Evolutionary conservation across 1,140 invertebrate genomes (phyloP), one percentile per base, ranked within the genome.

Genomic region (Ptiloglossa arizonensis): DNA sequence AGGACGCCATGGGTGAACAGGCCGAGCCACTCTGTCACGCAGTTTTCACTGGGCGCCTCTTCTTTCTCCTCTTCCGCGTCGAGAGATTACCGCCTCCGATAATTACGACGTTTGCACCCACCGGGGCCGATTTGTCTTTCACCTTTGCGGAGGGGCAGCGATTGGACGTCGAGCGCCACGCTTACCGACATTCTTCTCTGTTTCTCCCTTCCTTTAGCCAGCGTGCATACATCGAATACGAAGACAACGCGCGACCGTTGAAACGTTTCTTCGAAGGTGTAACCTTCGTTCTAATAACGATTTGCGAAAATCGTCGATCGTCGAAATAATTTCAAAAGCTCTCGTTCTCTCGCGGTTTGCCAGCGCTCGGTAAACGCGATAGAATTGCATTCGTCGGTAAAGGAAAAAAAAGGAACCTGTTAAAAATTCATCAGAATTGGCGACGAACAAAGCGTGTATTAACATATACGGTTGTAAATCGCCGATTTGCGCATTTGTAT

Each of bases 61-160:
- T 86, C 82, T 82, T 82, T 70, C 54, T 75, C 57, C 72, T 66
- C 60, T 74, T 81, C 77, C 72, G 63, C 78, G 80, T 70, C 80
- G 73, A 81, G 86, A 89, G 87, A 89, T 89, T 88, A 89, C 87
- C 64, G 80, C 62, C 81, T 79, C 79, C 87, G 85, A 89, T 89
- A 89, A 89, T 89, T 86, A 87, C 85, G 87, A 90, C 87, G 79
- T 90, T 89, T 88, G 82, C 87, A 89, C 83, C 84, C 86, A 85
- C 80, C 82, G 84, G 83, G 81, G 79, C 79, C 88, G 81, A 89
- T 90, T 90, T 89, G 85, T 89, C 87, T 88, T 90, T 81, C 69
- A 76, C 69, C 63, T 80, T 80, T 57, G 78, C 56, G 75, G 69
- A 77, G 79, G 79, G 79, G 82, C 68, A 38, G 72, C 72, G 78